Evolutionary conservation across 2,113 vertebrate genomes (phyloP), one percentile per base, ranked within the genome.

Genomic region (Megaptera novaeangliae): DNA sequence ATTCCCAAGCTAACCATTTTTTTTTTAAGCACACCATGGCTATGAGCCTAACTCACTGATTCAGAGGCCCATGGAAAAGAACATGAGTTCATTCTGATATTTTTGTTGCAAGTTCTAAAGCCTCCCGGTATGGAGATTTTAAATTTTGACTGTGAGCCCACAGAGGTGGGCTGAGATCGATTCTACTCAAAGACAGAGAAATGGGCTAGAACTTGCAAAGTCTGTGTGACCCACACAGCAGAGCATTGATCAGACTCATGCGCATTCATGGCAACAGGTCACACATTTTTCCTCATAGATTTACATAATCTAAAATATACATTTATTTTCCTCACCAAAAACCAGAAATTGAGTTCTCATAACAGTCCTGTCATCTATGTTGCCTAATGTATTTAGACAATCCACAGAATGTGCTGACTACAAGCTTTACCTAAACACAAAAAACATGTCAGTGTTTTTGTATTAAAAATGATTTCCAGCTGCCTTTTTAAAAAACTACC

Each of bases 361-460:
- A 21, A 75, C 17, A 49, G 49, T 46, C 68, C 96, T 78, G 74
- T 93, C 18, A 84, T 97, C 96, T 96, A 80, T 96, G 96, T 98
- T 97, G 95, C 91, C 63, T 74, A 84, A 94, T 83, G 52, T 68
- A 94, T 96, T 97, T 55, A 81, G 29, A 86, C 34, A 95, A 74
- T 88, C 93, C 72, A 96, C 31, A 97, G 93, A 98, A 98, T 97
- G 77, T 97, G 92, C 96, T 98, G 96, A 97, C 96, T 98, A 83
- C 74, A 69, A 96, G 55, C 14, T 98, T 96, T 97, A 96, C 41
- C 69, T 96, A 98, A 98, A 97, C 64, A 44, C 52, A 96, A 27
- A 1, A 1, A 96, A 66, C 3, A 85, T n/a, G 68, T 97, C 91
- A 93, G 25, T 83, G 96, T 74, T 95, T 98, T 86, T 91, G 83